Base-by-base conservation (phyloP, 2,113 vertebrate genomes). In the Origma solitaria region DNA sequence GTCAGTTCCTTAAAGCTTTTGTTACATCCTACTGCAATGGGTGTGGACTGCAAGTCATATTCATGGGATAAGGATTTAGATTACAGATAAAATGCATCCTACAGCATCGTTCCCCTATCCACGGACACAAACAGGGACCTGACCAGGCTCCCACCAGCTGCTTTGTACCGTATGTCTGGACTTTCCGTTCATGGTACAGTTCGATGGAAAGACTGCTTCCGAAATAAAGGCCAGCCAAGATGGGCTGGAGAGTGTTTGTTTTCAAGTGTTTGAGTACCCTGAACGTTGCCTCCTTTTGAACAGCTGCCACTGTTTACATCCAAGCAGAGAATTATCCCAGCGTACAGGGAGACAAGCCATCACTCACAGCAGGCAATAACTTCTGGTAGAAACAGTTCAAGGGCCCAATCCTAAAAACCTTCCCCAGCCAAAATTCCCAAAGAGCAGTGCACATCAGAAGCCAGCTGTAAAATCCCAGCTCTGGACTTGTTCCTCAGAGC, bases 301-400 rank as follows among this genome's bases (percentile, higher is more conserved):
- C 37, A 71, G 88, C 25, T 90, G 71, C 72, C 68, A 56, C 18
- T 90, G 61, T 78, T 94, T 90, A 92, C 64, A 56, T 40, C 53
- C 72, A 83, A 51, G 62, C 38, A 61, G 78, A 91, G 82, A 95
- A 66, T 57, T 57, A 24, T 12, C 58, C 25, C 71, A 77, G 21
- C 23, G 35, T 8, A 61, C 3, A 0, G 21, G 14, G 81, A 91
- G 28, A 21, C 18, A 71, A 64, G 31, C 40, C 73, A 66, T 70
- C 0, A 0, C 16, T 61, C 66, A 44, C 53, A 65, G 53, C 65
- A 50, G 54, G 62, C 66, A 71, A 22, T 30, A 53, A 61, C 24
- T 75, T 56, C 23, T 27, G 18, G 6, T 56, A 56, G n/a, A 89
- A 92, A 65, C 21, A 9, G 12, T 3, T n/a, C 14, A 20, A 45